Evolutionary conservation across 2,113 vertebrate genomes (phyloP), one percentile per base, ranked within the genome.

Genomic region (Perca schrenkii): DNA sequence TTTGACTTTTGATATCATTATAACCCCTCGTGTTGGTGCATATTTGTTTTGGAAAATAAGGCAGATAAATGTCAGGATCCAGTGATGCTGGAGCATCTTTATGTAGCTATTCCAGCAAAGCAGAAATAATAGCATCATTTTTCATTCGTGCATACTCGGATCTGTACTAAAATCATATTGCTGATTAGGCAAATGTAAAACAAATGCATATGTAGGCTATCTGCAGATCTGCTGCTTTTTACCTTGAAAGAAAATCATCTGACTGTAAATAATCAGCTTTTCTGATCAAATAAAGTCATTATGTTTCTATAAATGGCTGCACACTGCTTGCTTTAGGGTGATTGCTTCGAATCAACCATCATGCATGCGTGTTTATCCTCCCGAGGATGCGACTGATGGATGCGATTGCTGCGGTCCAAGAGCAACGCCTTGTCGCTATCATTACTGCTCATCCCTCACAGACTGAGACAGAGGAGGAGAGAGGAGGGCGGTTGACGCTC

Each of bases 391-490:
- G 84, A 86, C 78, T 89, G 84, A 93, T 89, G 89, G 88, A 92
- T 90, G 90, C 76, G 87, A 87, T 86, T 67, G 83, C 78, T 85
- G 85, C 89, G 75, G 90, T 89, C 86, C 85, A 71, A 16, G 66
- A 90, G 78, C 84, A 86, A 93, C 90, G 90, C 90, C 87, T 90
- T 76, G 89, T 88, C 89, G 79, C 82, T 88, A 67, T 86, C 86
- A 88, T 86, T 77, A 72, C 83, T 22, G 85, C 84, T 90, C 83
- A 77, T 89, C 89, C 78, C 60, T 86, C 74, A 77, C 40, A 64
- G 25, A 63, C 15, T 2, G n/a, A 54, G 50, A 10, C 65, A 34
- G 25, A 50, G 34, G 34, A 14, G 34, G 22, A 40, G 65, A 12
- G 69, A 79, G 47, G 73, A 75, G 1, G 56, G 56, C 36, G 34